Base-by-base conservation (phyloP, 1,140 invertebrate species). In the Zophobas morio region DNA sequence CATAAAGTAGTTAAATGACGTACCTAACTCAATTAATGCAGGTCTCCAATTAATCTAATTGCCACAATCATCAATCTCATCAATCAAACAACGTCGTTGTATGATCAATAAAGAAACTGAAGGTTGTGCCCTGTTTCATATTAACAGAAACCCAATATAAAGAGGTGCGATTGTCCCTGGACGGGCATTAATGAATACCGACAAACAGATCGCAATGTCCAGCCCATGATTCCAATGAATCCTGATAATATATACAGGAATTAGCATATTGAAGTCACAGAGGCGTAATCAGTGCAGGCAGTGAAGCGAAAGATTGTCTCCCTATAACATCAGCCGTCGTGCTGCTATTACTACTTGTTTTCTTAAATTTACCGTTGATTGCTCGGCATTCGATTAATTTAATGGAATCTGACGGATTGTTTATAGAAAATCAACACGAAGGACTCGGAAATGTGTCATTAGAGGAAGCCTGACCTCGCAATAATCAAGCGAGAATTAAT, bases 161-260 rank as follows among this genome's bases (percentile, higher is more conserved):
- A 40, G 37, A 66, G 60, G 60, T 66, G 60, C 40, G 60, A 66
- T 46, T 32, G 60, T 66, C 60, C 60, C 60, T 66, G 60, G 32
- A 5, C 39, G 2, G 39, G 60, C 6, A 66, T 66, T 66, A 66
- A 66, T 66, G 60, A 66, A 42, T 33, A 66, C 60, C 60, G 60
- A 66, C 60, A 66, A 66, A 66, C 60, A 66, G 60, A 66, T 66
- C 39, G 60, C 60, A 66, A 66, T 66, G 60, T 66, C 60, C 60
- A 66, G 60, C 60, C 60, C 60, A 42, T 66, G 60, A 66, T 66
- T 36, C 39, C 33, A 66, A 66, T 42, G 60, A 66, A 36, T 66
- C 60, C 60, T 66, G 60, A 66, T 66, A 66, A 66, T 66, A 66
- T 66, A 66, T 66, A 66, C 60, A 66, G 39, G 60, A 66, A 66